Evolutionary conservation across 2,113 vertebrate species (phyloP).

Genomic region (Notothenia coriiceps): DNA sequence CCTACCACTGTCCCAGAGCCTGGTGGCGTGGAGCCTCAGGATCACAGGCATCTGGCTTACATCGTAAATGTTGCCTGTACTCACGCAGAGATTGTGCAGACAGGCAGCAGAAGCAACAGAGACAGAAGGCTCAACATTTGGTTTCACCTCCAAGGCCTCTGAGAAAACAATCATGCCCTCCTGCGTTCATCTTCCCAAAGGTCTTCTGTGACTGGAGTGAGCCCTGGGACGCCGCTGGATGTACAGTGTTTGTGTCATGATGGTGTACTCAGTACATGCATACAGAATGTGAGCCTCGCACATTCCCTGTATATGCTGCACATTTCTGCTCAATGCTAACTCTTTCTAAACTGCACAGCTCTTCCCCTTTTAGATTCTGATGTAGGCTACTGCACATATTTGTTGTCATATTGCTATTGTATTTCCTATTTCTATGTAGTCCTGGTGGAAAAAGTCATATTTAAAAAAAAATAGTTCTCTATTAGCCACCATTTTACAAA

Average conservation of each 20-base stretch:
- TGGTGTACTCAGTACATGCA: not conserved
- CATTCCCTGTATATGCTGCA: no score
- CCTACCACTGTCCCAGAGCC: not conserved
- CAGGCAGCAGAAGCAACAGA: conserved; percentile 43
- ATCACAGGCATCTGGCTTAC: conserved; percentile 49
- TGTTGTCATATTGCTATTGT: no score
- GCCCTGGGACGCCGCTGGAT: not conserved
- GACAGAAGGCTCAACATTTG: conserved; percentile 52
- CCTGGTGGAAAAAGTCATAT: no score
- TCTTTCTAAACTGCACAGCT: no score
- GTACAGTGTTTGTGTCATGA: not conserved
- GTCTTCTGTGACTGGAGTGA: not conserved
- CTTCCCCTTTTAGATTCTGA: no score
- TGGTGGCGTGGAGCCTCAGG: not conserved
- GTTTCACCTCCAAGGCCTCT: conserved; percentile 31
- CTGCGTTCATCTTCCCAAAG: conserved; percentile 11
- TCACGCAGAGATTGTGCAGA: conserved; percentile 43
- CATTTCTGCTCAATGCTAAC: no score
- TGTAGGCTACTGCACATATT: no score
- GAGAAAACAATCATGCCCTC: conserved; percentile 15
- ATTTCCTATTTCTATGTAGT: no score
- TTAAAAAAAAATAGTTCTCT: no score
- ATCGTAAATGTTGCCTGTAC: conserved; percentile 31
- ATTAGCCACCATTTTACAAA: no score
- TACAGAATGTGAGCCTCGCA: no score